phyloP scores from a whole-genome alignment of 2,113 vertebrate genomes.

The Callocephalon fimbriatum region DNA sequence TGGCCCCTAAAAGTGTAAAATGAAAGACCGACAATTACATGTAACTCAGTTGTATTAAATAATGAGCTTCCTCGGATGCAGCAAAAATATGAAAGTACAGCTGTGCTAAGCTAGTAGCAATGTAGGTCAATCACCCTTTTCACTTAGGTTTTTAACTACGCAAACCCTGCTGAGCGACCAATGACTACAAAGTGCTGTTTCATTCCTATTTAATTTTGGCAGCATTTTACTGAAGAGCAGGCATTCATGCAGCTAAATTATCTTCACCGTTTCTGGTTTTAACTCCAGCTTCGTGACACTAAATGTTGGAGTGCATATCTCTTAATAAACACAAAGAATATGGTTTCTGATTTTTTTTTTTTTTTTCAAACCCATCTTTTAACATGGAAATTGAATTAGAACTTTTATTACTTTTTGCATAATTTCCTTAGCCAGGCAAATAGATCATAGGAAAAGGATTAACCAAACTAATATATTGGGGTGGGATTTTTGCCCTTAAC shows the following conservation, averaged over 20 bases:
- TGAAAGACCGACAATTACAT: slow-evolving; percentile 57
- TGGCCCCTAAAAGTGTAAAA: slow-evolving; percentile 60
- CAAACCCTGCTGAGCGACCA: slow-evolving; percentile 75
- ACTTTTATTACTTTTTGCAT: slow-evolving; percentile 57
- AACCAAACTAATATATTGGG: background rate
- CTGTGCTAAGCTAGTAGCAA: slow-evolving; percentile 73
- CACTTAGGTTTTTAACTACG: slow-evolving; percentile 78
- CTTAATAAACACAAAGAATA: slow-evolving; percentile 70
- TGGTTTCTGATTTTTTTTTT: background rate
- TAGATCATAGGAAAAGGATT: slow-evolving; percentile 13
- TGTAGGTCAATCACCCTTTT: slow-evolving; percentile 79
- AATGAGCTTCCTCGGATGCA: slow-evolving; percentile 73
- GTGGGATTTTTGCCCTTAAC: background rate
- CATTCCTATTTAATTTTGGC: slow-evolving; percentile 78
- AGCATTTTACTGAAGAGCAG: slow-evolving; percentile 73
- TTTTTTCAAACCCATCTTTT: background rate
- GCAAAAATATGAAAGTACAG: slow-evolving; percentile 73
- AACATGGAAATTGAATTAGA: slow-evolving; percentile 69
- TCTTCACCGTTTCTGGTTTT: slow-evolving; percentile 66
- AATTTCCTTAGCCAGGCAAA: slow-evolving; percentile 41
- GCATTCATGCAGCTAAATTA: slow-evolving; percentile 76
- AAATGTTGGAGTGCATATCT: slow-evolving; percentile 55
- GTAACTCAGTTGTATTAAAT: slow-evolving; percentile 75
- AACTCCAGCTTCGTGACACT: slow-evolving; percentile 63
- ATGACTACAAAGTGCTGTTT: slow-evolving; percentile 78